A percentile compares a stretch with the other conserved stretches of the same genome.
Evolutionary conservation across 2,888 invertebrate genomes (phyloP).

Genomic region (Sipunculus nudus): DNA sequence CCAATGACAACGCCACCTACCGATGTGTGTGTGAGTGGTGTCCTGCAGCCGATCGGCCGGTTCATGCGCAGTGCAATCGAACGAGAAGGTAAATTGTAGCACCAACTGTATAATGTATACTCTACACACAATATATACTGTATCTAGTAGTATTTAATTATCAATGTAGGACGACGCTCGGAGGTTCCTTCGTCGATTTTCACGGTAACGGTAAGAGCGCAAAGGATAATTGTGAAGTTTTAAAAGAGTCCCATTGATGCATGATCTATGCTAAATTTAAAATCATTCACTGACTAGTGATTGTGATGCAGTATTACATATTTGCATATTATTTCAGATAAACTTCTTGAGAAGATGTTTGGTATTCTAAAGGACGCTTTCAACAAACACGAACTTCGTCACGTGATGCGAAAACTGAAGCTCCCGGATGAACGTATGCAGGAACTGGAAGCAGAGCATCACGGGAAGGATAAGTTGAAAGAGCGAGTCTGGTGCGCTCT

Average conservation of each 20-base stretch:
- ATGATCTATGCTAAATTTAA: too few relatives aligned
- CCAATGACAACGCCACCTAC: slow-evolving; percentile 59
- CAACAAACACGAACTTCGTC: slow-evolving; percentile 58
- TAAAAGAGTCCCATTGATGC: too few relatives aligned
- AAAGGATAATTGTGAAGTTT: too few relatives aligned
- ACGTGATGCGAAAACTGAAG: slow-evolving; percentile 57
- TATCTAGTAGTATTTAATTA: too few relatives aligned
- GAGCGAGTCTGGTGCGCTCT: slow-evolving; percentile 52
- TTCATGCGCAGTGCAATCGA: slow-evolving; percentile 55
- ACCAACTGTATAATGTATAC: too few relatives aligned
- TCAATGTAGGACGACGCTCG: too few relatives aligned
- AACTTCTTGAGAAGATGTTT: slow-evolving; percentile 54
- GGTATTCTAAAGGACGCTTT: slow-evolving; percentile 49
- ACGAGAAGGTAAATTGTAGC: slow-evolving; percentile 51
- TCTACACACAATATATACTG: too few relatives aligned
- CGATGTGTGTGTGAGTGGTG: slow-evolving; percentile 61
- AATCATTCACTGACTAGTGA: too few relatives aligned
- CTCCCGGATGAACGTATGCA: slow-evolving; percentile 55
- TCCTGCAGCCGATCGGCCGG: slow-evolving; percentile 59
- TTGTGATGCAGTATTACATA: too few relatives aligned
- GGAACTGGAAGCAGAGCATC: slow-evolving; percentile 56
- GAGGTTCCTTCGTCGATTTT: too few relatives aligned
- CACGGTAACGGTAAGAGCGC: too few relatives aligned
- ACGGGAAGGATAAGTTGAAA: slow-evolving; percentile 55
- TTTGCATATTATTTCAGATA: too few relatives aligned